Percentiles rank a stretch among this genome's conserved stretches.
These are phyloP conservation scores for Calosoma granatense DNA, from an alignment of 1,140 invertebrate genomes.

Conservation along the genomic window DNA sequence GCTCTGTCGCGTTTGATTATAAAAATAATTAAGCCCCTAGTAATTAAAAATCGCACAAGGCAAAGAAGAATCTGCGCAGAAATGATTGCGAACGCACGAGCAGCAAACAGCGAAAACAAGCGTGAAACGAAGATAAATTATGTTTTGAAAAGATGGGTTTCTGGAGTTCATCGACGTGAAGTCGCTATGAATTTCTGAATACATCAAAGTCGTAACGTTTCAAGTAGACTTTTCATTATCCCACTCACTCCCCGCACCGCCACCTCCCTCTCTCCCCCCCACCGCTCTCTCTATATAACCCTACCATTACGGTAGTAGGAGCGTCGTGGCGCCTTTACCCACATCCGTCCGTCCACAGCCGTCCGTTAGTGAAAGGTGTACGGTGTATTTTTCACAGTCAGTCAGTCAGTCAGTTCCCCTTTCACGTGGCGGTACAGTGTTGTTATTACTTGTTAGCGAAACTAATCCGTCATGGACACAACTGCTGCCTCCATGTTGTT, in stretches of 20 bases:
- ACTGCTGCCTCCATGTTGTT: no score
- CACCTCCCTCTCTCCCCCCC: background rate
- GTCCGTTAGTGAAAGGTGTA: background rate
- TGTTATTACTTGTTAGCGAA: background rate
- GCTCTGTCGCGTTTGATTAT: constrained; percentile 2
- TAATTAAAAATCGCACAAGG: background rate
- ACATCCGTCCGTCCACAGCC: background rate
- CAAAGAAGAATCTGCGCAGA: background rate
- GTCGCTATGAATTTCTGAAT: constrained; percentile 34
- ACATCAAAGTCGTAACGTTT: constrained; percentile 33
- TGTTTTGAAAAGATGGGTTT: constrained; percentile 34
- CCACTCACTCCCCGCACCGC: constrained; percentile 12
- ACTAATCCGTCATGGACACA: constrained; percentile 2
- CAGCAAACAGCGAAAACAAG: constrained; percentile 27
- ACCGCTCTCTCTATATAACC: background rate
- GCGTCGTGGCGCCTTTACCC: background rate
- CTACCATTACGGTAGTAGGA: background rate
- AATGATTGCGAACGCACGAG: constrained; percentile 24
- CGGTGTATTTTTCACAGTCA: background rate
- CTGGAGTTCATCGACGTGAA: constrained; percentile 33
- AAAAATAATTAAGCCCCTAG: constrained; percentile 2
- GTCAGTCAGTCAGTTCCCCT: background rate
- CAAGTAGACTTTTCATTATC: constrained; percentile 33
- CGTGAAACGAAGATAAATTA: constrained; percentile 34
- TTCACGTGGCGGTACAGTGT: background rate